Evolutionary conservation across 1,140 invertebrate genomes (phyloP).

Genomic region (Lepidurus packardi): DNA sequence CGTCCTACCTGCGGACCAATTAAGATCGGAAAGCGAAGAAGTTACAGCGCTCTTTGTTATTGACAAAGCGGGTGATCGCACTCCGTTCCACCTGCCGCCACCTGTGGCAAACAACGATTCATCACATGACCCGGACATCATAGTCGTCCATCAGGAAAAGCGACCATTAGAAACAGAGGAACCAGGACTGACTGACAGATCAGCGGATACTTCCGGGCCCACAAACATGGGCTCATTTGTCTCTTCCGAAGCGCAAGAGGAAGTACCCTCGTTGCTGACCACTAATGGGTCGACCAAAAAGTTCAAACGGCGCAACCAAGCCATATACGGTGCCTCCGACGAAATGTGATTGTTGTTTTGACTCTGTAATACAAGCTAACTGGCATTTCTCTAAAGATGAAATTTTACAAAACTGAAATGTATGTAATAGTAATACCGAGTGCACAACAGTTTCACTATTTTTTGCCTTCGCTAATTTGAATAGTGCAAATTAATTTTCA

Average conservation of each 20-base stretch:
- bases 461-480: no score
- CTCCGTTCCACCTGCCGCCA: conserved; percentile 34
- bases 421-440: no score
- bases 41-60: conserved; percentile 14
- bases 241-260: conserved; percentile 6
- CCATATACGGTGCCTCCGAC: conserved; percentile 18
- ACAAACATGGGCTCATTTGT: neutral
- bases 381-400: neutral
- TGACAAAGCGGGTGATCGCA: conserved; percentile 26
- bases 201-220: neutral
- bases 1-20: conserved; percentile 29
- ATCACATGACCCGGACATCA: conserved; percentile 18
- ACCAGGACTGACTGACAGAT: neutral
- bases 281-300: conserved; percentile 9
- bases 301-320: conserved; percentile 29
- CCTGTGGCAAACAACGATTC: conserved; percentile 29
- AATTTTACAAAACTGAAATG: neutral
- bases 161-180: neutral
- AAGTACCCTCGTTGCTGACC: neutral
- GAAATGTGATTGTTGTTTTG: neutral
- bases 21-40: conserved; percentile 28
- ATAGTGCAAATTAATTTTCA: no score
- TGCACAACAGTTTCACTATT: no score
- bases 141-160: conserved; percentile 36
- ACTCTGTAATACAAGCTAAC: neutral